Conservation (phyloP, 2,797 vertebrate genomes). For the Champsocephalus gunnari region DNA sequence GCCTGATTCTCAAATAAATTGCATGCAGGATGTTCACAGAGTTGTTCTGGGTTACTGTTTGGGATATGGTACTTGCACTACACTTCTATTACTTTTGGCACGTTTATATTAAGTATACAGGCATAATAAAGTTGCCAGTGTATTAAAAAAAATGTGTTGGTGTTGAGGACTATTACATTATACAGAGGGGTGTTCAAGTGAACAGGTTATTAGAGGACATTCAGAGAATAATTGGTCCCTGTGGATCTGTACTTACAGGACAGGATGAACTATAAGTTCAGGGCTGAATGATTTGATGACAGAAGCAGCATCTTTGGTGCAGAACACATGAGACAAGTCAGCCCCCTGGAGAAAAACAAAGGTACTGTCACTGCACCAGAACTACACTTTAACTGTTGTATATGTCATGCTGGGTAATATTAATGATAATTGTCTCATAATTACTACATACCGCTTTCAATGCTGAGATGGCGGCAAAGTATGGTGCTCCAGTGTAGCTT, state of each 20-base stretch:
- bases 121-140: too few species aligned
- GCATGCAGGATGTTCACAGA: background rate
- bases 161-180: background rate
- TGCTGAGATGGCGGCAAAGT: slow-evolving; percentile 97
- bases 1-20: background rate
- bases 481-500: slow-evolving; percentile 97
- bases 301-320: slow-evolving; percentile 94
- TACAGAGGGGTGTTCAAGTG: background rate
- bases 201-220: background rate
- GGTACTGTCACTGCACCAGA: background rate
- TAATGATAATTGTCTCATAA: background rate
- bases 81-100: background rate
- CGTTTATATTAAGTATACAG: background rate
- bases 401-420: background rate
- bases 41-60: background rate
- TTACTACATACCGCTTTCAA: slow-evolving; percentile 92
- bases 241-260: slow-evolving; percentile 91
- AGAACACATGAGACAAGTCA: slow-evolving; percentile 97
- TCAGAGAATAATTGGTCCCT: background rate
- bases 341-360: slow-evolving; percentile 87
- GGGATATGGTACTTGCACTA: background rate
- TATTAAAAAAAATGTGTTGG: too few species aligned
- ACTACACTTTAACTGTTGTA: background rate
- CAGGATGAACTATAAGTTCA: slow-evolving; percentile 97
- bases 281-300: slow-evolving; percentile 99